Base-by-base conservation (phyloP, 2,113 vertebrate species). In the Garra rufa region DNA sequence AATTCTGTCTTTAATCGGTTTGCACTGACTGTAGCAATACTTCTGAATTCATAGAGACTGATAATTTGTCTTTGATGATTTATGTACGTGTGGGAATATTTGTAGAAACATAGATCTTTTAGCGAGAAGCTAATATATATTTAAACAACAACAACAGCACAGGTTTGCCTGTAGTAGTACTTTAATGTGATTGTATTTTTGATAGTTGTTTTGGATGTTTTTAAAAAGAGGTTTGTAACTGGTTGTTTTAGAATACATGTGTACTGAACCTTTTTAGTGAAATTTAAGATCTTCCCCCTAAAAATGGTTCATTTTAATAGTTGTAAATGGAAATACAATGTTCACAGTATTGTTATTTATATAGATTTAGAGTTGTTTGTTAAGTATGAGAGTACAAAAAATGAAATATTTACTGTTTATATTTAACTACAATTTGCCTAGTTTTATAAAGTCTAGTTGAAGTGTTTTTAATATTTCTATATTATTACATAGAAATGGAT, bases 371-470 rank as follows among this genome's bases (percentile, higher is more conserved):
- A 21, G 9, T 59, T 24, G 55, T 59, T 59, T 1, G 55, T 59
- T 59, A 59, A 9, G 3, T 17, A 21, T 46, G 38, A 73, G 13
- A 44, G n/a, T 15, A 46, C 21, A 26, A 11, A 14, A 87, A 91
- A 85, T 52, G 85, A 87, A 89, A 86, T 90, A 92, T 93, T 88
- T 91, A 93, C 88, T 87, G 90, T 93, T 91, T 93, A 93, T 92
- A 93, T 93, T 92, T 91, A 57, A 89, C 87, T 91, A 92, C 88
- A 85, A 90, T 91, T 92, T 76, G 87, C 86, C 88, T 93, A 92
- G 93, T 93, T 94, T 94, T 94, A 91, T 92, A 93, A 91, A 86
- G 84, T 85, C 80, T 92, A 92, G 90, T 92, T 92, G 91, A 94
- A 92, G 86, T 87, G 89, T 92, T 93, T 92, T 93, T 91, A 82